These are phyloP conservation scores for Pomacea maculata DNA, from an alignment of 1,140 invertebrate species.

Conservation along the genomic window DNA sequence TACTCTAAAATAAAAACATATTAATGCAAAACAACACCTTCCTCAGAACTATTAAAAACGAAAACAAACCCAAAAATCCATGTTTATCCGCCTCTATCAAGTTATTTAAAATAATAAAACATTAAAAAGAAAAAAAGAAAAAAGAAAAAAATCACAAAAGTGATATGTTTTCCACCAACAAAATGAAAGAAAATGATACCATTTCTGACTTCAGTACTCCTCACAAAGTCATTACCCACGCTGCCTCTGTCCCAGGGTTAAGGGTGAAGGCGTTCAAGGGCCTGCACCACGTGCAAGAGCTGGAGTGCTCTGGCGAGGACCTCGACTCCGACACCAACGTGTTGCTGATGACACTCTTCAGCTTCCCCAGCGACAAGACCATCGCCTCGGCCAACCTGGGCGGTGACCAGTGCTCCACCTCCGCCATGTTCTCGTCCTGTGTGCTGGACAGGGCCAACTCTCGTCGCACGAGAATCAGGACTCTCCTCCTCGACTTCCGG, in stretches of 20 bases:
- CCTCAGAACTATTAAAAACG: too few species aligned
- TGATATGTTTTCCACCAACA: too few species aligned
- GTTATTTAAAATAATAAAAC: too few species aligned
- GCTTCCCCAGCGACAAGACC: not conserved
- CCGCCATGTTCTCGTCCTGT: conserved; percentile 10
- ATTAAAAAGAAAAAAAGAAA: too few species aligned
- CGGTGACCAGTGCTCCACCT: conserved; percentile 10
- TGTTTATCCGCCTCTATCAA: too few species aligned
- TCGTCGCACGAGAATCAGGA: conserved; percentile 1
- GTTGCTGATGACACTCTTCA: conserved; percentile 8
- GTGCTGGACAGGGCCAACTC: not conserved
- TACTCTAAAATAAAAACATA: too few species aligned
- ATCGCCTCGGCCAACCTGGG: conserved; percentile 8
- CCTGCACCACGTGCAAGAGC: conserved; percentile 4
- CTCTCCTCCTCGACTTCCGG: conserved; percentile 8
- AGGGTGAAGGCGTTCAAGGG: conserved; percentile 3
- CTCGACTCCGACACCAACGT: conserved; percentile 12
- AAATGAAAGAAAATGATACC: too few species aligned
- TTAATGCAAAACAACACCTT: too few species aligned
- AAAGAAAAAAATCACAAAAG: too few species aligned
- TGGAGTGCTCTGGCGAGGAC: conserved; percentile 7
- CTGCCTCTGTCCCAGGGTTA: not conserved
- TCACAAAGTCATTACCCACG: too few species aligned
- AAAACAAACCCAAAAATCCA: too few species aligned
- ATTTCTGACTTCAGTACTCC: too few species aligned